Evolutionary conservation across 1,140 invertebrate species (phyloP), one percentile per base, ranked within the genome.

Genomic region (Andrena cerasifolii): DNA sequence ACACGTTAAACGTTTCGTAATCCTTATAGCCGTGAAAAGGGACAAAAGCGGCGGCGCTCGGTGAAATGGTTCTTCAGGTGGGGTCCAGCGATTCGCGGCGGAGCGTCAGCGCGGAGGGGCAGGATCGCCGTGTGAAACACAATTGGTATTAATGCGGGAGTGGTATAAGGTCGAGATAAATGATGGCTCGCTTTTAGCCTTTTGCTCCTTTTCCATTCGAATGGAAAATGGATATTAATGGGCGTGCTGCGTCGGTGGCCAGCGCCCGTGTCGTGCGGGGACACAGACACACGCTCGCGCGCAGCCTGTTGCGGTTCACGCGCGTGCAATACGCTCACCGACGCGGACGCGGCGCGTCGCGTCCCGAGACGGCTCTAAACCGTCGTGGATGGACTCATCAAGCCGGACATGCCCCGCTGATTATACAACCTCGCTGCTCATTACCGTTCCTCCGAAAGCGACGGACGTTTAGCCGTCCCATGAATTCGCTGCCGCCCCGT

Each of bases 211-310:
- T 87, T 84, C 84, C 84, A 83, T 87, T 82, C 78, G 78, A 80
- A 87, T 82, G 83, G 87, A 86, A 90, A 90, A 90, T 89, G 84
- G 89, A 90, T 89, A 90, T 89, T 90, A 90, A 90, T 90, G 88
- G 87, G 82, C 58, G 66, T 79, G 68, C 72, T 54, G 71, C 82
- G 54, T 65, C 54, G 74, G 26, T 65, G 82, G 73, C 62, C 71
- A 84, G 53, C 53, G 56, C 62, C n/a, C n/a, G n/a, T 59, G 21
- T 47, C 51, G 58, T 61, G 51, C 61, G n/a, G n/a, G n/a, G n/a
- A 16, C 71, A 49, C 62, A 49, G 4, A 40, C 10, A 40, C 36
- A 40, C 36, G 36, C 4, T 40, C 21, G 16, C 40, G 36, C 77
- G 40, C 70, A 54, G 62, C 68, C 78, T 72, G 58, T 74, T 82